These are phyloP conservation scores for Aleiodes testaceus DNA, from an alignment of 2,888 invertebrate genomes.

Conservation along the genomic window DNA sequence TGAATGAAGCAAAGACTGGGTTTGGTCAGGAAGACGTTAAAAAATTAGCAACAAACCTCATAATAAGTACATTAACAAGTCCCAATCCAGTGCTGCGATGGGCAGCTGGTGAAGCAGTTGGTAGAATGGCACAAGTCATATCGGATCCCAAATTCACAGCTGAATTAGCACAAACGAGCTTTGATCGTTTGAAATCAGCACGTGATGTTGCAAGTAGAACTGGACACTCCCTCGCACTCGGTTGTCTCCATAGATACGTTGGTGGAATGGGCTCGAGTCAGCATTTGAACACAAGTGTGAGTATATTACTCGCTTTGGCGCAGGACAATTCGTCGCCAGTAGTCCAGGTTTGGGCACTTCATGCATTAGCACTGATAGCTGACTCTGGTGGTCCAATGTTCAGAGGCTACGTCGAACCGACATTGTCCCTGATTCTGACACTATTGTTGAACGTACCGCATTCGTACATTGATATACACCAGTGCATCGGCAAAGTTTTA, in stretches of 20 bases:
- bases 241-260: slow-evolving; percentile 95
- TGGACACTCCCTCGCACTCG: slow-evolving; percentile 93
- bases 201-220: slow-evolving; percentile 91
- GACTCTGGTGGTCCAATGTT: slow-evolving; percentile 99
- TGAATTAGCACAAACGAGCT: slow-evolving; percentile 91
- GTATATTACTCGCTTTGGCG: slow-evolving; percentile 93
- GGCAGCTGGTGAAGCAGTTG: slow-evolving; percentile 95
- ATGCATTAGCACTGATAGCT: slow-evolving; percentile 94
- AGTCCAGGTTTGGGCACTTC: slow-evolving; percentile 98
- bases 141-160: slow-evolving; percentile 91
- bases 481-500: slow-evolving; percentile 93
- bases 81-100: slow-evolving; percentile 88
- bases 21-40: slow-evolving; percentile 93
- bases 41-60: slow-evolving; percentile 86
- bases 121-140: slow-evolving; percentile 92
- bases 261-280: slow-evolving; percentile 98
- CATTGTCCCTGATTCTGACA: slow-evolving; percentile 91
- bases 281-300: slow-evolving; percentile 94
- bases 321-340: slow-evolving; percentile 95
- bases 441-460: slow-evolving; percentile 92
- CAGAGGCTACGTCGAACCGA: slow-evolving; percentile 96
- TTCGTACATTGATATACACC: slow-evolving; percentile 92
- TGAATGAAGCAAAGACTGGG: slow-evolving; percentile 89
- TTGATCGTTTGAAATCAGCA: slow-evolving; percentile 89
- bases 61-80: slow-evolving; percentile 85